Percentiles rank a stretch among this genome's conserved stretches.
Evolutionary conservation across 2,797 vertebrate genomes (phyloP).

Genomic region (Arrhamphus sclerolepis): DNA sequence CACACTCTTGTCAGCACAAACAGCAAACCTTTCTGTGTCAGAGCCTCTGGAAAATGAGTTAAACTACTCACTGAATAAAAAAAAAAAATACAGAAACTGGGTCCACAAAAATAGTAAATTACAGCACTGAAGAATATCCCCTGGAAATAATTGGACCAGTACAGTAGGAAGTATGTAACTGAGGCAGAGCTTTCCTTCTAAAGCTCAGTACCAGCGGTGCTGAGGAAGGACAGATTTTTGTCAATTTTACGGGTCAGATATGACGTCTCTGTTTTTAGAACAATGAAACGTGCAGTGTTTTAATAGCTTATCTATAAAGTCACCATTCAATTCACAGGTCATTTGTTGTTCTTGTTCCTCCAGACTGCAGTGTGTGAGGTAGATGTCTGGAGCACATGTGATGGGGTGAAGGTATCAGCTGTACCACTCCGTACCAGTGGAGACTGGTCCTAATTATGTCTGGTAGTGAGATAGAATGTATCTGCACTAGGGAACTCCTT

Average conservation of each 20-base stretch:
- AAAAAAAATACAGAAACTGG: constrained; percentile 15
- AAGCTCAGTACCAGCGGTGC: not conserved
- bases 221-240: not conserved
- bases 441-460: constrained; percentile 59
- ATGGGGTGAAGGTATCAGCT: constrained; percentile 37
- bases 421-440: constrained; percentile 66
- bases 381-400: constrained; percentile 62
- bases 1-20: constrained; percentile 12
- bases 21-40: constrained; percentile 2
- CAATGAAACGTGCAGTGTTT: constrained; percentile 10
- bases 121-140: constrained; percentile 10
- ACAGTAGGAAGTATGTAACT: not conserved
- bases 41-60: constrained; percentile 15
- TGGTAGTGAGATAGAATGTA: constrained; percentile 43
- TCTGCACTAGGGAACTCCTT: constrained; percentile 50
- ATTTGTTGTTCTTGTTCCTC: constrained; percentile 44
- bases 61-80: constrained; percentile 23
- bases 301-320: not conserved
- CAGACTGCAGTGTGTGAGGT: constrained; percentile 26
- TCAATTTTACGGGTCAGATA: not conserved
- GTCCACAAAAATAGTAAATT: constrained; percentile 29
- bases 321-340: constrained; percentile 33
- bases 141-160: constrained; percentile 17
- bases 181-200: constrained; percentile 16
- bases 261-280: constrained; percentile 3